Conservation (phyloP, 2,113 vertebrate species). For the Baryphthengus martii region DNA sequence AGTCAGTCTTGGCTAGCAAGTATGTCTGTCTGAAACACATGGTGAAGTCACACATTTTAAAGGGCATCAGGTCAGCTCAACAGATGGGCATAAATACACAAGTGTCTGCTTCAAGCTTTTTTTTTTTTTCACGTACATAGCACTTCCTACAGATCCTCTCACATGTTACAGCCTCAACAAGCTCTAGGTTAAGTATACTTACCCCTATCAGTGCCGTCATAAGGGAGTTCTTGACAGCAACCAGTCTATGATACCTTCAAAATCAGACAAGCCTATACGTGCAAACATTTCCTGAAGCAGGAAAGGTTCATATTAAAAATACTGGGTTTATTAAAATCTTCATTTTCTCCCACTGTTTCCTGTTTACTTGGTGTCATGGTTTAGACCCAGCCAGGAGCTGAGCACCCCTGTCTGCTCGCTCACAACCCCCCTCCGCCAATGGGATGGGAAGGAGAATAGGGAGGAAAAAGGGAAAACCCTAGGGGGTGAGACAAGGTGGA, state of each 20-base stretch:
- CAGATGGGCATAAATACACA: slow-evolving; percentile 35
- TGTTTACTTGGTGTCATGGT: neutral
- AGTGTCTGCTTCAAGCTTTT: neutral
- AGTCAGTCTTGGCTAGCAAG: slow-evolving; percentile 28
- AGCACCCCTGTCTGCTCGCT: no score
- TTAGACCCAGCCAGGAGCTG: no score
- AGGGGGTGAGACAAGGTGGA: no score
- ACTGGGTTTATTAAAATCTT: neutral
- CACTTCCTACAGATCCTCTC: neutral
- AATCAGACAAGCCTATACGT: neutral
- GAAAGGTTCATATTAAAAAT: neutral
- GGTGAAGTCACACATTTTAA: neutral
- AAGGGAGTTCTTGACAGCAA: neutral
- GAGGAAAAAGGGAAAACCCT: no score
- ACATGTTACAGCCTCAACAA: neutral
- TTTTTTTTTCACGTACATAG: neutral
- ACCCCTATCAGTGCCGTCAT: neutral
- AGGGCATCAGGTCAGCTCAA: slow-evolving; percentile 30
- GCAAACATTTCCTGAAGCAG: neutral
- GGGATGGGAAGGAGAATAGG: no score
- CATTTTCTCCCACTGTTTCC: neutral
- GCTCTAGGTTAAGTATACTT: neutral
- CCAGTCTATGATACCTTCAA: neutral
- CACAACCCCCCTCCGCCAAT: no score
- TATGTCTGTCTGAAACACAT: slow-evolving; percentile 7